These are phyloP conservation scores for Drosophila ustulata DNA, from an alignment of 2,888 invertebrate species.

Conservation along the genomic window DNA sequence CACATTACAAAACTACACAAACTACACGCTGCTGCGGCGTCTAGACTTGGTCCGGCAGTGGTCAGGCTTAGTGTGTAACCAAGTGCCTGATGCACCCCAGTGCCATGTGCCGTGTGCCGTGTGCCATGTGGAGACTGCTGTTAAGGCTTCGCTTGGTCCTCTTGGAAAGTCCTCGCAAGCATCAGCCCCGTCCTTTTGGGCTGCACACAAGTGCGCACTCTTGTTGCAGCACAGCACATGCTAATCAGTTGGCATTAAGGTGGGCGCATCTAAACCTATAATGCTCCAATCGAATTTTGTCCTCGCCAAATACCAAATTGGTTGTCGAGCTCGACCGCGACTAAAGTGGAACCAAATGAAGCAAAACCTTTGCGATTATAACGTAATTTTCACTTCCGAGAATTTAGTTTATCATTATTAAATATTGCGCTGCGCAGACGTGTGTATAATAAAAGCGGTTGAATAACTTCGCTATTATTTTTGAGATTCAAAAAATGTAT, in stretches of 20 bases:
- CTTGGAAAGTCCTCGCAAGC: conserved; percentile 31
- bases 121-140: conserved; percentile 4
- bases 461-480: too few relatives aligned
- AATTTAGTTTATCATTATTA: too few relatives aligned
- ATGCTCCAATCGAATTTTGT: neutral
- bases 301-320: neutral
- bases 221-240: conserved; percentile 19
- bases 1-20: conserved; percentile 20
- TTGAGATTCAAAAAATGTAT: too few relatives aligned
- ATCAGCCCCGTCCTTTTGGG: conserved; percentile 39
- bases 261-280: neutral
- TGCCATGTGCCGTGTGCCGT: neutral
- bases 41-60: conserved; percentile 58
- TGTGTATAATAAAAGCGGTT: too few relatives aligned
- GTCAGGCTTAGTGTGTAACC: conserved; percentile 65
- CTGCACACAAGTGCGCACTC: conserved; percentile 36
- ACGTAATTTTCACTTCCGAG: neutral
- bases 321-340: neutral
- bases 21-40: conserved; percentile 2
- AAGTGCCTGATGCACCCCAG: conserved; percentile 18
- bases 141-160: conserved; percentile 20
- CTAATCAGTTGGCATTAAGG: conserved; percentile 3
- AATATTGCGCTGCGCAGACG: too few relatives aligned
- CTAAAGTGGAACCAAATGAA: neutral
- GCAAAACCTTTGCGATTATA: neutral